Evolutionary conservation across 2,113 vertebrate species (phyloP).

Genomic region (Pardalotus punctatus): DNA sequence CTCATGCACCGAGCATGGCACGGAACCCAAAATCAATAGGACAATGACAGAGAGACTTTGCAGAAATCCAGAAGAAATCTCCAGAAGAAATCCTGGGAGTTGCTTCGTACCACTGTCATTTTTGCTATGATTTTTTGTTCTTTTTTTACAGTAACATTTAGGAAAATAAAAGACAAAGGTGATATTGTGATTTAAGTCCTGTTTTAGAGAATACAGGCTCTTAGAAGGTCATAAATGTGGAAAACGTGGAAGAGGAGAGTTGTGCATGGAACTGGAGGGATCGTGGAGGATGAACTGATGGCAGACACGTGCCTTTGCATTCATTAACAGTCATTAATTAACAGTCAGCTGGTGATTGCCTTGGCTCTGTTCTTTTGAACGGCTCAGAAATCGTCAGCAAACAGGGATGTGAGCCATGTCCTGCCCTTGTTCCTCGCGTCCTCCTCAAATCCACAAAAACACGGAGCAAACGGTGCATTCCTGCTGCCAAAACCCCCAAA

Average conservation of each 20-base stretch:
- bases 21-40: not conserved
- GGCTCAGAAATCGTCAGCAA: not conserved
- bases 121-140: not conserved
- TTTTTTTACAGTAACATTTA: not conserved
- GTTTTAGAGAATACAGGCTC: not conserved
- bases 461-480: not conserved
- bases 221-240: not conserved
- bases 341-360: not conserved
- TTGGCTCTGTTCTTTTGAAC: not conserved
- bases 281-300: not conserved
- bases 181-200: not conserved
- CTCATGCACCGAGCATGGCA: not conserved
- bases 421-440: fast-evolving
- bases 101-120: fast-evolving
- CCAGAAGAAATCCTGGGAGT: not conserved
- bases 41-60: not conserved
- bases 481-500: not conserved
- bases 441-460: not conserved
- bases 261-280: not conserved
- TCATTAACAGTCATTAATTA: not conserved
- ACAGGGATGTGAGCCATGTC: not conserved
- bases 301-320: not conserved
- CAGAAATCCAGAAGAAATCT: no score
- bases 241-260: not conserved
- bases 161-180: not conserved